Percentiles rank a stretch among this genome's conserved stretches.
phyloP scores from a whole-genome alignment of 2,888 invertebrate genomes.

The Nasonia oneida region DNA sequence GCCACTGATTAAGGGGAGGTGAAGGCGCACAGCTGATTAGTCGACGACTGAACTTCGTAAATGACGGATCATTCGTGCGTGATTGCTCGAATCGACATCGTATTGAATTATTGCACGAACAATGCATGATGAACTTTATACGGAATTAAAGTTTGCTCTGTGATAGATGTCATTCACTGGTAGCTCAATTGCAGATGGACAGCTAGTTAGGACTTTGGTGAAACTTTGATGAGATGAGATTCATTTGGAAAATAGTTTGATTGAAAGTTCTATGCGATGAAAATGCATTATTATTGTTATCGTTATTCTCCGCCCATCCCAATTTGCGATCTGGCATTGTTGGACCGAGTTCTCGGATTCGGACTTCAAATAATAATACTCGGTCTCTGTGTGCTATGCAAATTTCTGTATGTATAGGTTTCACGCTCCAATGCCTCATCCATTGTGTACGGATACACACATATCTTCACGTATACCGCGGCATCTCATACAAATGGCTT shows the following conservation, averaged over 20 bases:
- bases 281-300: too few relatives aligned
- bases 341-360: not conserved
- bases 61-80: not conserved
- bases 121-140: not conserved
- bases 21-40: slow-evolving; percentile 21
- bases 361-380: slow-evolving; percentile 19
- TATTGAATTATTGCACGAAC: not conserved
- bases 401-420: slow-evolving; percentile 3
- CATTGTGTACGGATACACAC: not conserved
- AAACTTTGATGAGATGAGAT: too few relatives aligned
- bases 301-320: too few relatives aligned
- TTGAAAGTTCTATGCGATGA: too few relatives aligned
- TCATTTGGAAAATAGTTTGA: too few relatives aligned
- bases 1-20: slow-evolving; percentile 39
- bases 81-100: not conserved
- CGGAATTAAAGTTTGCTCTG: not conserved
- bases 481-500: slow-evolving; percentile 53
- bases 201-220: too few relatives aligned
- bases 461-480: not conserved
- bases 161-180: not conserved
- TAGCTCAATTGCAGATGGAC: too few relatives aligned
- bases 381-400: not conserved
- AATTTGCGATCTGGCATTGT: too few relatives aligned
- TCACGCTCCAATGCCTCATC: not conserved
- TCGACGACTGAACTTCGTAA: not conserved